Conservation (phyloP, 2,797 vertebrate species). For the Ataeniobius toweri region DNA sequence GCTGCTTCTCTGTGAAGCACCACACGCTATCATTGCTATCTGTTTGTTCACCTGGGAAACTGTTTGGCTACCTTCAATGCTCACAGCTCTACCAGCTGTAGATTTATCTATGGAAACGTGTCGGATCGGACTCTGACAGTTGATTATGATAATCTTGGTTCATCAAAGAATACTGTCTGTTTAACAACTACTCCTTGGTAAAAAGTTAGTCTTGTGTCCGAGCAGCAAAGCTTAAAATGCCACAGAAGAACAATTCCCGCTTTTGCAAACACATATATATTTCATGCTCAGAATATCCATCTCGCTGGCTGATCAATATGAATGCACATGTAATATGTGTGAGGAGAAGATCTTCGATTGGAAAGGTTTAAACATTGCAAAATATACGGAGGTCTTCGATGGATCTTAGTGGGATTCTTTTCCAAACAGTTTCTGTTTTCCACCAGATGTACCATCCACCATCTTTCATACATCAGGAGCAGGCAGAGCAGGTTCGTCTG, state of each 20-base stretch:
- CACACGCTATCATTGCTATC: constrained; percentile 42
- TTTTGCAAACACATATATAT: background rate
- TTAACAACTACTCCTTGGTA: background rate
- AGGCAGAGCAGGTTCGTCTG: constrained; percentile 23
- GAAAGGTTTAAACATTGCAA: background rate
- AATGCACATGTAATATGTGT: background rate
- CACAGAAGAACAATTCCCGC: too few species aligned
- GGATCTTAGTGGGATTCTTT: background rate
- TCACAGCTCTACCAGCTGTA: constrained; percentile 22
- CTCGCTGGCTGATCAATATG: background rate
- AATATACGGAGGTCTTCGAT: background rate
- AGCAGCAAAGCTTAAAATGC: background rate
- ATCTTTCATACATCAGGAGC: constrained; percentile 2
- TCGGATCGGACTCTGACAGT: constrained; percentile 33
- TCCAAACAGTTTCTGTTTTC: constrained; percentile 10
- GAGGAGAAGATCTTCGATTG: background rate
- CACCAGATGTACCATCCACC: background rate
- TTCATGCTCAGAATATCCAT: background rate
- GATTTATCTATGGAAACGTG: constrained; percentile 56
- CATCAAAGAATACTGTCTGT: constrained; percentile 34
- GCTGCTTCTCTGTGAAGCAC: constrained; percentile 29
- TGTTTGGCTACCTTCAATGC: constrained; percentile 36
- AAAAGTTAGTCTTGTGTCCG: background rate
- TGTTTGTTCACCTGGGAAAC: constrained; percentile 48
- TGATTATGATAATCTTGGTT: constrained; percentile 3